Percentiles rank a stretch among this genome's conserved stretches.
phyloP scores from a whole-genome alignment of 2,888 invertebrate genomes.

The Xestia c-nigrum region DNA sequence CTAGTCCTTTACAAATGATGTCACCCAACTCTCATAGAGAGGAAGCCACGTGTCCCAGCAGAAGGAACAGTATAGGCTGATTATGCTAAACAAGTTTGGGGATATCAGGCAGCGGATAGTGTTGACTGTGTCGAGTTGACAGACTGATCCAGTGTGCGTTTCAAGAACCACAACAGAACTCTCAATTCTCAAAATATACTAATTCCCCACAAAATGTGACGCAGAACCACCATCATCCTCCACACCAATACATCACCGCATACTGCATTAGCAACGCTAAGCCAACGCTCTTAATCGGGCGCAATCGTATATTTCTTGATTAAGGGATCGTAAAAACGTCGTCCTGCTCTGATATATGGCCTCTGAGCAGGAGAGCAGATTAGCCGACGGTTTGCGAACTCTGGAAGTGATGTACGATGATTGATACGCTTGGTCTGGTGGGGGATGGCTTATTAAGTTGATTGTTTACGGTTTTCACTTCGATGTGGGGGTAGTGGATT shows the following conservation, averaged over 20 bases:
- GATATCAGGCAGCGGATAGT: too few relatives aligned
- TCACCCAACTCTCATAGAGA: too few relatives aligned
- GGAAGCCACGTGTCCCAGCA: too few relatives aligned
- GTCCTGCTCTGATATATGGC: slow-evolving; percentile 83
- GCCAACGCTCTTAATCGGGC: slow-evolving; percentile 84
- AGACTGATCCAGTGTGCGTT: background rate
- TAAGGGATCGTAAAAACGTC: slow-evolving; percentile 89
- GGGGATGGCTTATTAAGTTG: slow-evolving; percentile 55
- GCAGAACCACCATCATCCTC: slow-evolving; percentile 30
- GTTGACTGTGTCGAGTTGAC: background rate
- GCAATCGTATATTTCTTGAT: slow-evolving; percentile 89
- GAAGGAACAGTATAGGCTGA: too few relatives aligned
- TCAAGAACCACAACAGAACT: background rate
- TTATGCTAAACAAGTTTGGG: too few relatives aligned
- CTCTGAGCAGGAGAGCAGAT: slow-evolving; percentile 78
- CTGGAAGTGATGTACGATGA: slow-evolving; percentile 66
- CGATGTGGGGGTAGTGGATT: slow-evolving; percentile 4
- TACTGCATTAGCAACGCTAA: slow-evolving; percentile 87
- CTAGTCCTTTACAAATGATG: too few relatives aligned
- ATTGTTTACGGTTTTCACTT: slow-evolving; percentile 57
- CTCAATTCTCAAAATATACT: slow-evolving; percentile 20
- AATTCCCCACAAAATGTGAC: slow-evolving; percentile 28
- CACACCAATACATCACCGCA: slow-evolving; percentile 74
- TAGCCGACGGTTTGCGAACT: slow-evolving; percentile 73
- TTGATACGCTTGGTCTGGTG: slow-evolving; percentile 57